Conservation (phyloP, 2,888 invertebrate genomes). For the Gymnoscelis rufifasciata region DNA sequence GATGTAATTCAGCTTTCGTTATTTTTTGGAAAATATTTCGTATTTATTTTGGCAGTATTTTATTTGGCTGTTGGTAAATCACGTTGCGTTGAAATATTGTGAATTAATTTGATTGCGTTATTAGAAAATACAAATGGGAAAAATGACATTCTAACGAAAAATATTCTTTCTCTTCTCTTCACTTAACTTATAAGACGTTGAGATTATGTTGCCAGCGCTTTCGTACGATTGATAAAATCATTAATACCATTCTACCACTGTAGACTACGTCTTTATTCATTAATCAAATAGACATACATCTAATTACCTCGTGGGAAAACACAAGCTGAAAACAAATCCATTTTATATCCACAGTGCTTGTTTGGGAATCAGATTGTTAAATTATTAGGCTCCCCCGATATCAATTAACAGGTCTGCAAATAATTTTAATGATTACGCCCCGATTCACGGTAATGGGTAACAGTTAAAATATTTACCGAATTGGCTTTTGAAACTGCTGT, state of each 20-base stretch:
- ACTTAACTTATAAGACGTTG: too few relatives aligned
- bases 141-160: too few relatives aligned
- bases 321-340: constrained; percentile 48
- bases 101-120: too few relatives aligned
- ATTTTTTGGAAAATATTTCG: background rate
- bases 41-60: background rate
- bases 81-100: too few relatives aligned
- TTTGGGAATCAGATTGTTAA: constrained; percentile 44
- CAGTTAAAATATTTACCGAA: constrained; percentile 47
- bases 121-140: too few relatives aligned
- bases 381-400: constrained; percentile 53
- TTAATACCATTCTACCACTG: too few relatives aligned
- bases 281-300: background rate
- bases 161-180: too few relatives aligned
- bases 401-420: constrained; percentile 57
- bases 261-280: too few relatives aligned
- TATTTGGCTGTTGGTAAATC: too few relatives aligned
- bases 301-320: constrained; percentile 18
- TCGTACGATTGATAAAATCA: too few relatives aligned
- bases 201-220: too few relatives aligned
- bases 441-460: constrained; percentile 39
- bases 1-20: background rate
- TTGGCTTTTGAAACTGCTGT: constrained; percentile 25
- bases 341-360: too few relatives aligned
- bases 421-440: constrained; percentile 53